phyloP scores from a whole-genome alignment of 2,888 invertebrate genomes.

The Poecilobothrus nobilitatus region DNA sequence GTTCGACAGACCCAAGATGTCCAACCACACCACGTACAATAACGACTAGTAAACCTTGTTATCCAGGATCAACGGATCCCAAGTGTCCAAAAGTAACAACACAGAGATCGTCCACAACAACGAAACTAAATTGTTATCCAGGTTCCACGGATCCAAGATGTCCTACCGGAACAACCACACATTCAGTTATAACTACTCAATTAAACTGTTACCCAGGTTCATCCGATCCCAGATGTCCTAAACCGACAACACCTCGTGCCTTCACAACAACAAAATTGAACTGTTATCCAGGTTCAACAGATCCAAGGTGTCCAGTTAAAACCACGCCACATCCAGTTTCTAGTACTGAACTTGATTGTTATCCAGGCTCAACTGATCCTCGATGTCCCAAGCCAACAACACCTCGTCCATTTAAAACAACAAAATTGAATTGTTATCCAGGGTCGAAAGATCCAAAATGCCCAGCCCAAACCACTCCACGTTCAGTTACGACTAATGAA shows the following conservation, averaged over 20 bases:
- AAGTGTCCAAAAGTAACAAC: conserved; percentile 32
- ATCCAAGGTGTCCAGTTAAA: conserved; percentile 26
- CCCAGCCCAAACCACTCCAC: conserved; percentile 25
- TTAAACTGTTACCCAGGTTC: conserved; percentile 32
- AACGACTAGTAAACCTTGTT: conserved; percentile 7
- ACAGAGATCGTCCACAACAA: conserved; percentile 22
- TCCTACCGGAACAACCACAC: conserved; percentile 18
- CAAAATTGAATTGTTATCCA: conserved; percentile 20
- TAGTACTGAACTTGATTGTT: conserved; percentile 27
- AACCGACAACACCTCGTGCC: conserved; percentile 22
- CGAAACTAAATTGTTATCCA: conserved; percentile 30
- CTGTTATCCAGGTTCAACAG: conserved; percentile 30
- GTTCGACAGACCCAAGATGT: conserved; percentile 36
- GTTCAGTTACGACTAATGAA: conserved; percentile 25
- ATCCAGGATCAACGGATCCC: conserved; percentile 27
- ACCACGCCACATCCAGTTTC: conserved; percentile 31
- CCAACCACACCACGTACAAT: conserved; percentile 33
- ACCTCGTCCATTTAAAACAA: conserved; percentile 17
- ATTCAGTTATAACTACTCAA: conserved; percentile 23
- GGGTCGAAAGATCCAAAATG: conserved; percentile 33
- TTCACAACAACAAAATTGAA: conserved; percentile 5
- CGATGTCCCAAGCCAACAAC: conserved; percentile 17
- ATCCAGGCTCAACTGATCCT: conserved; percentile 30
- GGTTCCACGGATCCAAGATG: conserved; percentile 28
- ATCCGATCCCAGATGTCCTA: conserved; percentile 35